Evolutionary conservation across 2,797 vertebrate genomes (phyloP), one percentile per base, ranked within the genome.

Genomic region (Hyperoplus immaculatus): DNA sequence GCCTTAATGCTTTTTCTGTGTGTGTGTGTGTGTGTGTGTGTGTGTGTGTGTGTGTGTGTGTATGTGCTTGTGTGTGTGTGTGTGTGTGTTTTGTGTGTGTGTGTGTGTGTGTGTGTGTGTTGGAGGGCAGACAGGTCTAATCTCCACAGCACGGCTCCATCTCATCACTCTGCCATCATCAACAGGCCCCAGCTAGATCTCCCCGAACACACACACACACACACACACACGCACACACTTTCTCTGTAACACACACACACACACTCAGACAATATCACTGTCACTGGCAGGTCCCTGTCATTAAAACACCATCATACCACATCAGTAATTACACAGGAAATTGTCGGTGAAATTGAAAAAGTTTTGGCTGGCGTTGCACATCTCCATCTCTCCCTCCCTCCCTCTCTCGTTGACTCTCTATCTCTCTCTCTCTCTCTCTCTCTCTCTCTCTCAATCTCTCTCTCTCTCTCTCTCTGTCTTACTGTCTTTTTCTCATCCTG

Each of bases 301-400:
- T 95, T 95, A 95, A 94, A 95, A 95, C 90, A 91, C 94, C 93
- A 95, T 95, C 93, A 94, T 87, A 93, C 90, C 92, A 92, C 92
- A 94, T 93, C 91, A 78, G 93, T 96, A 96, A 96, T 96, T 95
- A 92, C 92, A 84, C 94, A 96, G 95, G 94, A 96, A 95, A 94
- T 95, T 95, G 93, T 92, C 92, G 92, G 81, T 95, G 95, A 94
- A 94, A 95, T 95, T 95, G 92, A 94, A 95, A 96, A 96, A 95
- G 93, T 94, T 95, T 95, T 93, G 91, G 89, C 93, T 88, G 83
- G 88, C 86, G 83, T 92, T 88, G 88, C 90, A 91, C 89, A 91
- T 95, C 94, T 95, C 92, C 90, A 93, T 95, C 89, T 78, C 83
- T 80, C 82, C 75, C 68, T 67, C 78, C 77, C 72, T 82, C 66